Percentiles rank a stretch among this genome's conserved stretches.
phyloP scores from a whole-genome alignment of 2,797 vertebrate species.

The Australoheros facetus region DNA sequence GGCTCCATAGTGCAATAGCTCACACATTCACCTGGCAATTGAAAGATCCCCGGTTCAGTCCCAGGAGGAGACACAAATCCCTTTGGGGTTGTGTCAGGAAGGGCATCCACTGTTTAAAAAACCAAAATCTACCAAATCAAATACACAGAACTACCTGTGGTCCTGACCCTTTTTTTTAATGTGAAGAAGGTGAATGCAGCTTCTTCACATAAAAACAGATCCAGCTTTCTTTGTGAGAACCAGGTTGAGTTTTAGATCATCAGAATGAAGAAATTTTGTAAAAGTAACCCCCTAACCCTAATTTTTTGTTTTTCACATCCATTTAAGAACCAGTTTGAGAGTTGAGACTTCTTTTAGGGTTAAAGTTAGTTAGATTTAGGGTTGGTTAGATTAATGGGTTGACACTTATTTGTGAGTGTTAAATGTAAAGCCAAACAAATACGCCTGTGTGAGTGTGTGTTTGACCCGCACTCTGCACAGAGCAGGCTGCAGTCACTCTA shows the following conservation, averaged over 20 bases:
- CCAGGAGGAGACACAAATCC: background rate
- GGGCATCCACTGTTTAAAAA: no score
- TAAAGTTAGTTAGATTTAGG: background rate
- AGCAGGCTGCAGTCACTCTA: no score
- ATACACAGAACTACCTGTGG: no score
- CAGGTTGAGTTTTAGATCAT: background rate
- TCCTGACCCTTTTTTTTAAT: no score
- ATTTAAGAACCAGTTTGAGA: background rate
- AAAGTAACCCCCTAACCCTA: background rate
- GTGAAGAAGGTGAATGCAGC: background rate
- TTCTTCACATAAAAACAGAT: background rate
- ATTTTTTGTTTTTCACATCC: background rate
- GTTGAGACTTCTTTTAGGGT: background rate
- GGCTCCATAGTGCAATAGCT: background rate
- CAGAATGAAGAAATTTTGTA: background rate
- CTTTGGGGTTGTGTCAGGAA: background rate
- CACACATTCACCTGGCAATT: background rate
- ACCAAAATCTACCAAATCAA: no score
- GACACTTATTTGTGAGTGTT: no score
- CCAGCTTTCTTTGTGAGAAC: background rate
- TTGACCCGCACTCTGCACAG: no score
- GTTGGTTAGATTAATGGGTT: no score
- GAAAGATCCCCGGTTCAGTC: background rate
- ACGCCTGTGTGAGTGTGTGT: no score
- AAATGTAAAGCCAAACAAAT: no score